Base-by-base conservation (phyloP, 2,888 invertebrate genomes). In the Taenaris catops region DNA sequence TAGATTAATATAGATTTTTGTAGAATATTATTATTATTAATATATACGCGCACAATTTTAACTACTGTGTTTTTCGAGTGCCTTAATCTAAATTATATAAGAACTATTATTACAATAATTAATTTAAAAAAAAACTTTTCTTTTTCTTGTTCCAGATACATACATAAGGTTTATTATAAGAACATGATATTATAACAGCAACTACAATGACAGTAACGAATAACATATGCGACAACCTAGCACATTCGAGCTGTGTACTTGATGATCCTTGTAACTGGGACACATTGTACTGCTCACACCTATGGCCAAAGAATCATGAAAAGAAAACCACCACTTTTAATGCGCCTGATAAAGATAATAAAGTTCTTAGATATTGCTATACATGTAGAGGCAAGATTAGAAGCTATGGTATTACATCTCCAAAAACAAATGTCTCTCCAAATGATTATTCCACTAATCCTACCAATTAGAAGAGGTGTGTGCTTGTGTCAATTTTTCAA, bases 361-460 rank as follows among this genome's bases (percentile, higher is more conserved):
- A 62, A 61, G 55, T 56, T 25, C 66, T 72, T 41, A 74, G 71
- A 51, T 72, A 80, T 50, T 84, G 86, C 48, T 75, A 78, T 39
- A 70, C 73, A 3, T 84, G 83, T 54, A 74, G 61, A 49, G 81
- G 80, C 33, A 86, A 84, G 63, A 75, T 83, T 55, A 72, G 83
- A 58, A 83, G 75, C 62, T 84, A 84, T 65, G 71, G 80, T 51
- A 48, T 84, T 36, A 70, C 62, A 46, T 60, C 71, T 31, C 51
- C 63, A 34, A 65, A 49, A 43, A 44, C 56, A 29, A 60, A 37
- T 43, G 84, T 86, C 51, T 49, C 56, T 47, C 86, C 86, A 20
- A 63, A 62, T 43, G 65, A 57, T 52, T 73, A 79, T 68, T 84
- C 86, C 41, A 84, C 86, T 44, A n/a, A n/a, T n/a, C n/a, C n/a